Evolutionary conservation across 1,140 invertebrate species (phyloP), one percentile per base, ranked within the genome.

Genomic region (Penaeus chinensis): DNA sequence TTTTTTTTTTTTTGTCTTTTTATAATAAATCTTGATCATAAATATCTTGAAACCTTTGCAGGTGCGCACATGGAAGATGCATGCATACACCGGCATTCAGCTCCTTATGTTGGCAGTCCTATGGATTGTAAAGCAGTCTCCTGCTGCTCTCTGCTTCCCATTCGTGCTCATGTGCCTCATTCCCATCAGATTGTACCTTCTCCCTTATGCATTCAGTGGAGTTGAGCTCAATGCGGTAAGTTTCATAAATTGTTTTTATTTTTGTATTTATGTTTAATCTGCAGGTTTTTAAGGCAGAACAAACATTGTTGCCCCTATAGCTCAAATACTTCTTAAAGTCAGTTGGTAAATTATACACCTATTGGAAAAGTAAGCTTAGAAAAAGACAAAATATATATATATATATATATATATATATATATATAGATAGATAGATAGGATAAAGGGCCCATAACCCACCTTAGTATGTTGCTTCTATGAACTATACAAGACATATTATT

Each of bases 161-260:
- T 98, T 99, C 92, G 96, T 98, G 92, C 94, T 99, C 22, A 95
- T 98, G 65, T 92, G 98, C 62, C 96, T 98, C 95, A 95, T 99
- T 87, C 97, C 98, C 3, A 92, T 98, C 42, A 93, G 98, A 69
- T 94, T 95, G 86, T 94, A 96, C 76, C 93, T 99, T 90, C 93
- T 99, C 89, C 93, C 92, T 10, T 93, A 93, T 76, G 92, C 97
- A 65, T 99, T 98, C 92, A 96, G 95, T 3, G 93, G 95, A 2
- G 92, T 95, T 76, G 97, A 99, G 92, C 92, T 99, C 61, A 93
- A 95, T 91, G 96, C 96, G 89, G 96, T 96, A 94, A 94, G 94
- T 24, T 37, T 54, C 69, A 71, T 18, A 7, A 0, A 54, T 27
- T 54, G 24, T 37, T 60, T 78, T 69, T 7, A 22, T 20, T 37